These are phyloP conservation scores for Setophaga coronata DNA, from an alignment of 2,113 vertebrate genomes.

Conservation along the genomic window DNA sequence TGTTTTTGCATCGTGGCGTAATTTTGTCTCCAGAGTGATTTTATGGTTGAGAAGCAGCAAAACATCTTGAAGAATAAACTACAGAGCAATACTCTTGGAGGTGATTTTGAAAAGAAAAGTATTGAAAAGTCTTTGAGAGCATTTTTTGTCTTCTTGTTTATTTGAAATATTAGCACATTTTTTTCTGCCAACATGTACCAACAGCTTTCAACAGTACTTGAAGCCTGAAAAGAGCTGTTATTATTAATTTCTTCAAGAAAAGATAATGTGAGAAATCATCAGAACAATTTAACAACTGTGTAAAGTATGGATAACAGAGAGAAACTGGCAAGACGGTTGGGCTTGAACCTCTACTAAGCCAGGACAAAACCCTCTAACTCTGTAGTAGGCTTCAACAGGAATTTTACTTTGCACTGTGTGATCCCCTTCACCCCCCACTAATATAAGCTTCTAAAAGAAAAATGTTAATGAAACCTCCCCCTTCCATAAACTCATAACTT, in stretches of 20 bases:
- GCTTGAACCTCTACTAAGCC: not conserved
- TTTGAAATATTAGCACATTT: not conserved
- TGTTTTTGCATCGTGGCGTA: not conserved
- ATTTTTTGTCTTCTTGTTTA: not conserved
- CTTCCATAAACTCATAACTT: not conserved
- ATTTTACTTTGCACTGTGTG: not conserved
- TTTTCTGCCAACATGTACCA: not conserved
- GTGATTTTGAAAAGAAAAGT: not conserved
- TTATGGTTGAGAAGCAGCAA: not conserved
- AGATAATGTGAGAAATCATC: not conserved
- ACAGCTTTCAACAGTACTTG: not conserved
- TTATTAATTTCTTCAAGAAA: not conserved
- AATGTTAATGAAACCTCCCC: not conserved
- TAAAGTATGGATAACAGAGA: not conserved
- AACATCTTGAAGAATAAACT: not conserved
- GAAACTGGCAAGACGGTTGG: not conserved
- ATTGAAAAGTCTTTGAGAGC: not conserved
- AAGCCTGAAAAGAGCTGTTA: not conserved
- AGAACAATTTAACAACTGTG: not conserved
- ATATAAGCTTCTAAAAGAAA: not conserved
- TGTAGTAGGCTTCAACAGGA: not conserved
- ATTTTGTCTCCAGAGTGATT: not conserved
- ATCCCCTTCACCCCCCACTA: not conserved
- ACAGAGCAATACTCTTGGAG: not conserved
- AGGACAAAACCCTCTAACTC: rapidly evolving